A percentile compares a stretch with the other conserved stretches of the same genome.
phyloP scores from a whole-genome alignment of 2,888 invertebrate genomes.

The Synergus itoensis region DNA sequence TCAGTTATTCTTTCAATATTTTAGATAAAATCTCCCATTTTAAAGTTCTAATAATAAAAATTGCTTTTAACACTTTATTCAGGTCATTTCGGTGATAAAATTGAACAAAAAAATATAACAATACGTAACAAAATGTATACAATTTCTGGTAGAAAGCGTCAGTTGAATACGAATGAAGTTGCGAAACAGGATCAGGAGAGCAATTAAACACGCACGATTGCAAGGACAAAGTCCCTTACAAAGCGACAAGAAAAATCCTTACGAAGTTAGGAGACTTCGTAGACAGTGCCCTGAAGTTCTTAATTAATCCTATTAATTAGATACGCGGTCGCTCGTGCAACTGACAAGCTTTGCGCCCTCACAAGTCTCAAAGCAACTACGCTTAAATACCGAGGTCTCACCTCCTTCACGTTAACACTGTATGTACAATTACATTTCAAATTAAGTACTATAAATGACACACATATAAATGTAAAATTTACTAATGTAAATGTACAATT shows the following conservation, averaged over 20 bases:
- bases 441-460: too few relatives aligned
- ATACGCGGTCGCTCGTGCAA: slow-evolving; percentile 58
- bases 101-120: too few relatives aligned
- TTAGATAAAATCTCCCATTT: too few relatives aligned
- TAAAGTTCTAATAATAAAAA: too few relatives aligned
- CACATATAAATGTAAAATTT: too few relatives aligned
- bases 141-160: background rate
- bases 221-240: slow-evolving; percentile 32
- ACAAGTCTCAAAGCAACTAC: slow-evolving; percentile 45
- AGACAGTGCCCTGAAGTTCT: slow-evolving; percentile 59
- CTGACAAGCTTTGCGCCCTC: slow-evolving; percentile 47
- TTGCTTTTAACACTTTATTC: too few relatives aligned
- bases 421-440: background rate
- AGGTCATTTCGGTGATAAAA: too few relatives aligned
- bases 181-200: background rate
- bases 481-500: too few relatives aligned
- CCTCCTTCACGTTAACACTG: background rate
- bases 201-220: slow-evolving; percentile 47
- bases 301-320: slow-evolving; percentile 71
- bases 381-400: slow-evolving; percentile 44
- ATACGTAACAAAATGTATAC: background rate
- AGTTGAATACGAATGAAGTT: background rate
- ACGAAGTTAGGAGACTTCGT: slow-evolving; percentile 51
- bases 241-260: slow-evolving; percentile 55
- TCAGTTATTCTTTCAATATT: too few relatives aligned